Percentiles rank a stretch among this genome's conserved stretches.
Conservation (phyloP, 2,797 vertebrate species). For the Mastacembelus armatus region DNA sequence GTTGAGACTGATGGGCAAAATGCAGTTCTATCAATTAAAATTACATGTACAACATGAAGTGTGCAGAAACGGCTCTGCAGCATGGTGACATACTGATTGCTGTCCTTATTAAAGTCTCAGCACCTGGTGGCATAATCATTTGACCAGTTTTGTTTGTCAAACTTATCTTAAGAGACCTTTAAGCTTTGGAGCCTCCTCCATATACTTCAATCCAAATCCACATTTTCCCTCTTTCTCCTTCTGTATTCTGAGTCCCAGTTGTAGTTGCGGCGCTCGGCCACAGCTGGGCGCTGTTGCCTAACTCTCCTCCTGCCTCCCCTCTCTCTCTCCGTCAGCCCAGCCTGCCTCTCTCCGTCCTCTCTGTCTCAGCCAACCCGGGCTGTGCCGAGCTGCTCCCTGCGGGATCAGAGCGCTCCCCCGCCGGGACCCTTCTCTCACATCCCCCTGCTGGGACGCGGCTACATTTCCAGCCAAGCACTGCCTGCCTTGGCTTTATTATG, state of each 20-base stretch:
- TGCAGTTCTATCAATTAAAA: no score
- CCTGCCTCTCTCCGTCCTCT: slow-evolving; percentile 81
- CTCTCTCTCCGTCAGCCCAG: slow-evolving; percentile 66
- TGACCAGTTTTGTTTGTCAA: neutral
- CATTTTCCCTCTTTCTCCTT: slow-evolving; percentile 52
- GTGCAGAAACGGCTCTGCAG: no score
- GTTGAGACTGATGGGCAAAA: no score
- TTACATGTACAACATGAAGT: no score
- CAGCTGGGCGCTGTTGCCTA: slow-evolving; percentile 96
- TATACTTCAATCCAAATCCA: slow-evolving; percentile 54
- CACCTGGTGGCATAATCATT: neutral
- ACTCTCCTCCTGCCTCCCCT: slow-evolving; percentile 86
- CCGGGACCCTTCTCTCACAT: slow-evolving; percentile 99
- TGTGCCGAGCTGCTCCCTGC: slow-evolving; percentile 99
- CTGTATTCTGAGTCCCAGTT: slow-evolving; percentile 37
- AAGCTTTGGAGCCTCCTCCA: slow-evolving; percentile 38
- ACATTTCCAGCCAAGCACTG: slow-evolving; percentile 98
- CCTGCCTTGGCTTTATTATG: slow-evolving; percentile 98
- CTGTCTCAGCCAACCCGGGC: slow-evolving; percentile 92
- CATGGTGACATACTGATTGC: neutral
- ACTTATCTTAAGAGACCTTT: neutral
- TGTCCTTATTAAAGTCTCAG: neutral
- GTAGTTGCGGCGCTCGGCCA: slow-evolving; percentile 87
- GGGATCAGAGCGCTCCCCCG: slow-evolving; percentile 99
- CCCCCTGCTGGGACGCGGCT: slow-evolving; percentile 99